A percentile compares a stretch with the other conserved stretches of the same genome.
These are phyloP conservation scores for Macrostomum lignano DNA, from an alignment of 1,140 invertebrate genomes.

Conservation along the genomic window DNA sequence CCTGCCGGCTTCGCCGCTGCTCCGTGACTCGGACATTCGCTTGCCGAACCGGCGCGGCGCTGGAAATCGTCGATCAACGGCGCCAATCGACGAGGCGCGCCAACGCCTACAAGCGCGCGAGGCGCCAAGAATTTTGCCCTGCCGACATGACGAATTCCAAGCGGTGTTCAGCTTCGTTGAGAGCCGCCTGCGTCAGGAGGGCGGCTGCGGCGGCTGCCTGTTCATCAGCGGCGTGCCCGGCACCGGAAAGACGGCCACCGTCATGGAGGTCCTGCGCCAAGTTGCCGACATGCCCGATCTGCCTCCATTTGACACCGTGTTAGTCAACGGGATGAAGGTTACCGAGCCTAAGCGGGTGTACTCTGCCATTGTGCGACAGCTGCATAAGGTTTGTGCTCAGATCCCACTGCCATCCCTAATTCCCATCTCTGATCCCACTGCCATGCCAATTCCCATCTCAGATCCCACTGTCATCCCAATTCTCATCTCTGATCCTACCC, in stretches of 20 bases:
- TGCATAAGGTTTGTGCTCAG: too few relatives aligned
- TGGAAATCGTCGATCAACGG: too few relatives aligned
- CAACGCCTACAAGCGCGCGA: background rate
- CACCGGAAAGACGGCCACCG: conserved; percentile 88
- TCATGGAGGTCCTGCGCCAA: conserved; percentile 49
- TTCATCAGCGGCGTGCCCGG: conserved; percentile 91
- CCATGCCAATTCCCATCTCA: too few relatives aligned
- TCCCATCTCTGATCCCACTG: too few relatives aligned
- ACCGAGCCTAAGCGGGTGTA: conserved; percentile 69
- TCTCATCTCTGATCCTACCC: too few relatives aligned
- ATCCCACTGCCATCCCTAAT: too few relatives aligned
- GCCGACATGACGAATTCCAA: conserved; percentile 13
- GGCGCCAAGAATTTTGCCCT: background rate
- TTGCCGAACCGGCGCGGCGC: too few relatives aligned
- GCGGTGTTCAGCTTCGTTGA: conserved; percentile 20
- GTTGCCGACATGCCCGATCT: conserved; percentile 40
- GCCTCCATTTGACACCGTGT: conserved; percentile 41
- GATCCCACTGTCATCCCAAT: too few relatives aligned
- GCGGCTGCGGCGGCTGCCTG: conserved; percentile 46
- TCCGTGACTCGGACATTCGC: too few relatives aligned
- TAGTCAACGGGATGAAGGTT: conserved; percentile 75
- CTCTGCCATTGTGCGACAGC: conserved; percentile 33
- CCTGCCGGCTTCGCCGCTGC: too few relatives aligned
- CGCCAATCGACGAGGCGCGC: too few relatives aligned
- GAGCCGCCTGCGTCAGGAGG: background rate